Conservation (phyloP, 2,888 invertebrate genomes). For the Drosophila lutescens region DNA sequence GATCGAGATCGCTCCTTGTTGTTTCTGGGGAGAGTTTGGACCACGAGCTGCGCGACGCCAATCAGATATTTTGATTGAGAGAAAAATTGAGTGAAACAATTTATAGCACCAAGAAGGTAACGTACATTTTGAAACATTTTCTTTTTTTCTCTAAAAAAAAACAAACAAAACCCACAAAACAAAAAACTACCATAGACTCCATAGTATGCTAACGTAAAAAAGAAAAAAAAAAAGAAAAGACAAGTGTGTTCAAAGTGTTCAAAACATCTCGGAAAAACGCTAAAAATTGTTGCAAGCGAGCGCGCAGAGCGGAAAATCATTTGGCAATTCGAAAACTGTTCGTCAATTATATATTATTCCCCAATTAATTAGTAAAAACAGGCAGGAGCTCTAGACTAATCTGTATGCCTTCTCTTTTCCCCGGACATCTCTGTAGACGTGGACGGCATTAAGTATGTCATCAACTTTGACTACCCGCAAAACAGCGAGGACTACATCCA, state of each 20-base stretch:
- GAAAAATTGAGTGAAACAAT: constrained; percentile 78
- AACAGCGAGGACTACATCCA: constrained; percentile 98
- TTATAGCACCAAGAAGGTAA: constrained; percentile 79
- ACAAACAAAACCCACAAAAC: constrained; percentile 24
- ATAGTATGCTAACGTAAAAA: constrained; percentile 39
- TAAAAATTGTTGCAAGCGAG: constrained; percentile 75
- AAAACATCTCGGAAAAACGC: constrained; percentile 73
- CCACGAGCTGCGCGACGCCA: constrained; percentile 73
- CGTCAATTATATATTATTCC: constrained; percentile 25
- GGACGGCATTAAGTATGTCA: constrained; percentile 97
- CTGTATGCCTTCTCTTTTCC: constrained; percentile 25
- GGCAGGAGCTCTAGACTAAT: constrained; percentile 10
- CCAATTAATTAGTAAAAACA: background rate
- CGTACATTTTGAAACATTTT: constrained; percentile 79
- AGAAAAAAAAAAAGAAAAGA: constrained; percentile 66
- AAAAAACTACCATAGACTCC: constrained; percentile 37
- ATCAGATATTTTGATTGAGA: constrained; percentile 80
- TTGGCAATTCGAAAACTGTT: constrained; percentile 71
- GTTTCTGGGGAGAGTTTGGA: constrained; percentile 74
- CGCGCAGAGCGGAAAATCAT: constrained; percentile 57
- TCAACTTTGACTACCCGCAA: constrained; percentile 98
- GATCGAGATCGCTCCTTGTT: constrained; percentile 51
- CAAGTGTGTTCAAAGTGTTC: constrained; percentile 80
- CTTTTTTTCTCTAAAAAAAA: constrained; percentile 65
- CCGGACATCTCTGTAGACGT: constrained; percentile 88